phyloP scores from a whole-genome alignment of 2,113 vertebrate genomes.

The Climacteris rufus region DNA sequence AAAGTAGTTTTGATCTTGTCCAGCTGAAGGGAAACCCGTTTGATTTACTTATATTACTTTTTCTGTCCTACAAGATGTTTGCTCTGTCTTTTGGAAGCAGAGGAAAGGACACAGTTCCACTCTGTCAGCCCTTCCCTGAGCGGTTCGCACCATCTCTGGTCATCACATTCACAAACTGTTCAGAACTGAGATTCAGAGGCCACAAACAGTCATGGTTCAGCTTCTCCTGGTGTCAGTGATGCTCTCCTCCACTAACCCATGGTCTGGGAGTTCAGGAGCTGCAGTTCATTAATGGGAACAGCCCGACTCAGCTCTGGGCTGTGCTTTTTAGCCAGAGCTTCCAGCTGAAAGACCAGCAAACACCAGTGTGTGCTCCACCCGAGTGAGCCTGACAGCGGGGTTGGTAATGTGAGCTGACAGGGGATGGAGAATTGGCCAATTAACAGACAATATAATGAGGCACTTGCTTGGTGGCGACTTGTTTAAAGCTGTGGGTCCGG shows the following conservation, averaged over 20 bases:
- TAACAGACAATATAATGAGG: not conserved
- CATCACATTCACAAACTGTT: not conserved
- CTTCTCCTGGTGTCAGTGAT: not conserved
- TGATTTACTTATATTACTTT: not conserved
- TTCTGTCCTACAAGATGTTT: not conserved
- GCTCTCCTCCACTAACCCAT: not conserved
- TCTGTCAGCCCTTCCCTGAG: not conserved
- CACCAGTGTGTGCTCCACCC: fast-evolving
- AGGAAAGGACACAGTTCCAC: not conserved
- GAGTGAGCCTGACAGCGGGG: not conserved
- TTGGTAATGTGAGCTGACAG: not conserved
- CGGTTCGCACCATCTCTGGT: not conserved
- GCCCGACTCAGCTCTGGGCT: not conserved
- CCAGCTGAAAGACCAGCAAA: not conserved
- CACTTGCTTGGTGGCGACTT: not conserved
- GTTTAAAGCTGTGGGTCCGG: not conserved
- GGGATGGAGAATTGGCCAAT: not conserved
- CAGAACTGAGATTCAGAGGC: not conserved
- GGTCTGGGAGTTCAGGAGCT: not conserved
- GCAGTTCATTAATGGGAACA: not conserved
- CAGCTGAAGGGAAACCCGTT: not conserved
- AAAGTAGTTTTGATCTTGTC: not conserved
- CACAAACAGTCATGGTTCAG: not conserved
- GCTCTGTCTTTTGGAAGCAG: not conserved
- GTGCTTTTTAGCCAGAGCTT: not conserved